Evolutionary conservation across 2,888 invertebrate species (phyloP).

Genomic region (Hyposoter dolosus): DNA sequence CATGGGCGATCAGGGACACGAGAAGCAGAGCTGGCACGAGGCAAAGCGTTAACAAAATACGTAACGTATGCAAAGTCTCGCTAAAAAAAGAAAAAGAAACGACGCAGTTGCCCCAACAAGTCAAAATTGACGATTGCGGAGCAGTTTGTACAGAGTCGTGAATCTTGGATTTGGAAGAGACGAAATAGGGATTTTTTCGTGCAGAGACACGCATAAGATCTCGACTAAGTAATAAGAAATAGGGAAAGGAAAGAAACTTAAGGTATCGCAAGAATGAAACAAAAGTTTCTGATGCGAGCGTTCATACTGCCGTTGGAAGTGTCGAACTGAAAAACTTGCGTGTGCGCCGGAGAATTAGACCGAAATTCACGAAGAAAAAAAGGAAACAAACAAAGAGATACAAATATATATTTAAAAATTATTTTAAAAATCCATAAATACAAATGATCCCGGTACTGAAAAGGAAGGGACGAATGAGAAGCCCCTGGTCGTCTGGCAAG

Average conservation of each 20-base stretch:
- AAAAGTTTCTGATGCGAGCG: conserved; percentile 13
- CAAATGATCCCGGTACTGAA: conserved; percentile 39
- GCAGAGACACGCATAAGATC: background rate
- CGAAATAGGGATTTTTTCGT: background rate
- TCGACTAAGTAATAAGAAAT: background rate
- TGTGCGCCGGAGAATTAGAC: background rate
- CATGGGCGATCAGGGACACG: conserved; percentile 17
- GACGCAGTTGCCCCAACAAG: background rate
- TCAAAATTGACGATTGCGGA: conserved; percentile 18
- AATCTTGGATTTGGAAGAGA: conserved; percentile 6
- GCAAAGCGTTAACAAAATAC: background rate
- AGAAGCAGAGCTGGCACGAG: background rate
- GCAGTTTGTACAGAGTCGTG: conserved; percentile 32
- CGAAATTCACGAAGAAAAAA: conserved; percentile 15
- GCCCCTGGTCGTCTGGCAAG: conserved; percentile 54
- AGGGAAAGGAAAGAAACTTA: background rate
- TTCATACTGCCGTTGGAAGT: conserved; percentile 48
- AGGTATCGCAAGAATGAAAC: background rate
- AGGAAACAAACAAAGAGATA: background rate
- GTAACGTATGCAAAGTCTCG: conserved; percentile 4
- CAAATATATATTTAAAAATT: conserved; percentile 10
- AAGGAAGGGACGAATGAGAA: conserved; percentile 8
- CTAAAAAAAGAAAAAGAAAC: background rate
- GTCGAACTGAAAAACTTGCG: conserved; percentile 49
- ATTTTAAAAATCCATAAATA: background rate